Evolutionary conservation across 2,888 invertebrate genomes (phyloP).

Genomic region (Macroteleia sp.): DNA sequence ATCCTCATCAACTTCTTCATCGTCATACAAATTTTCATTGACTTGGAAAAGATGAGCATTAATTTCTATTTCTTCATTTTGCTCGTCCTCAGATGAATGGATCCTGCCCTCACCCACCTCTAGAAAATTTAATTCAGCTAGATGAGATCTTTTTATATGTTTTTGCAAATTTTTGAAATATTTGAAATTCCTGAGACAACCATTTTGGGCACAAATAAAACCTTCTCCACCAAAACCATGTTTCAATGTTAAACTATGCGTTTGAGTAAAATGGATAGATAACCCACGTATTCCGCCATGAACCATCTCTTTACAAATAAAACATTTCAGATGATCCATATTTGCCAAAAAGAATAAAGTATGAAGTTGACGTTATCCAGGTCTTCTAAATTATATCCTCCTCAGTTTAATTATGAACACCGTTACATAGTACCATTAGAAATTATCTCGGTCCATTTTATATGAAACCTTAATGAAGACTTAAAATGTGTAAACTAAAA

Average conservation of each 20-base stretch:
- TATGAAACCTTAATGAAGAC: no score
- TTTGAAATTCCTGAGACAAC: slow-evolving; percentile 8
- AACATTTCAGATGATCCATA: slow-evolving; percentile 14
- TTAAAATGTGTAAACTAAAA: no score
- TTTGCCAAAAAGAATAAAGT: no score
- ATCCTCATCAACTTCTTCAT: slow-evolving; percentile 5
- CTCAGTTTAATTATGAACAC: no score
- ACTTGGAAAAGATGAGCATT: not conserved
- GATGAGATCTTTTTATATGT: slow-evolving; percentile 7
- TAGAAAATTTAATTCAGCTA: not conserved
- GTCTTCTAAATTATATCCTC: no score
- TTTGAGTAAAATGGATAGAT: not conserved
- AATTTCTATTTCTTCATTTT: not conserved
- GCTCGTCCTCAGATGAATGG: not conserved
- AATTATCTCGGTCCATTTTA: no score
- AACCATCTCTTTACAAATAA: slow-evolving; percentile 5
- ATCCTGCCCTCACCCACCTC: not conserved
- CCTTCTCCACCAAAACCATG: not conserved
- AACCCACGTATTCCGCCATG: not conserved
- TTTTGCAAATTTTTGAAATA: slow-evolving; percentile 11
- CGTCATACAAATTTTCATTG: not conserved
- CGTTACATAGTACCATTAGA: no score
- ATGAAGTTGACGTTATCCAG: no score
- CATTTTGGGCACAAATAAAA: slow-evolving; percentile 16
- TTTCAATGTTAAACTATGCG: not conserved